Percentiles rank a stretch among this genome's conserved stretches.
These are phyloP conservation scores for Apostichopus japonicus DNA, from an alignment of 35 echinoderm and acorn worm species.

Conservation along the genomic window DNA sequence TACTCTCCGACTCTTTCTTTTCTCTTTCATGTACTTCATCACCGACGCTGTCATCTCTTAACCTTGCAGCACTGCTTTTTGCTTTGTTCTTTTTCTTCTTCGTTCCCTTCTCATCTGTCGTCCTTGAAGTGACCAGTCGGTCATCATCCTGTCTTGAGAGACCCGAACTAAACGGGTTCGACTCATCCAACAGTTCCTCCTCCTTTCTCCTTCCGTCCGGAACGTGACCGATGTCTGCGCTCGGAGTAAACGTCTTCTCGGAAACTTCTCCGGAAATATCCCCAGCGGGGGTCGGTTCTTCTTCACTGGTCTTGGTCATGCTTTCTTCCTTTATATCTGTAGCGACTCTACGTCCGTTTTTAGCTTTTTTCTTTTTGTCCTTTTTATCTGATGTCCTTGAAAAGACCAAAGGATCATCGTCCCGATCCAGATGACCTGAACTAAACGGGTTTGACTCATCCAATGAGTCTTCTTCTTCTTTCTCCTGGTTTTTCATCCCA, in stretches of 20 bases:
- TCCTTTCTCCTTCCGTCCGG: not conserved
- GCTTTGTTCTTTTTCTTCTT: not conserved
- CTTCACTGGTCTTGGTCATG: not conserved
- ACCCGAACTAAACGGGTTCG: not conserved
- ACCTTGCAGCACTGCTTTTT: not conserved
- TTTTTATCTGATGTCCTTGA: not conserved
- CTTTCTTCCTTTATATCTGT: not conserved
- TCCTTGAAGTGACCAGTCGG: not conserved
- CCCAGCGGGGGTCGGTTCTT: not conserved
- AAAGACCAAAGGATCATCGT: slow-evolving; percentile 13
- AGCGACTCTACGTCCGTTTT: not conserved
- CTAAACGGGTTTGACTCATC: not conserved
- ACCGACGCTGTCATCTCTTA: not conserved
- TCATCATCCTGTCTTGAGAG: not conserved
- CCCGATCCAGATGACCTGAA: not conserved
- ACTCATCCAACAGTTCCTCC: not conserved
- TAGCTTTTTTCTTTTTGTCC: not conserved
- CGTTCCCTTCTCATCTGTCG: not conserved
- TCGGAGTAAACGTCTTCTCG: not conserved
- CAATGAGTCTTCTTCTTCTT: not conserved
- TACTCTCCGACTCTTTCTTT: not conserved
- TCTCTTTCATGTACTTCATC: not conserved
- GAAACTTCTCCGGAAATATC: not conserved
- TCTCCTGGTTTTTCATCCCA: not conserved
- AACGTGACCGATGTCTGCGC: not conserved